Base-by-base conservation (phyloP, 1,140 invertebrate species). In the Drosophila pseudoobscura region DNA sequence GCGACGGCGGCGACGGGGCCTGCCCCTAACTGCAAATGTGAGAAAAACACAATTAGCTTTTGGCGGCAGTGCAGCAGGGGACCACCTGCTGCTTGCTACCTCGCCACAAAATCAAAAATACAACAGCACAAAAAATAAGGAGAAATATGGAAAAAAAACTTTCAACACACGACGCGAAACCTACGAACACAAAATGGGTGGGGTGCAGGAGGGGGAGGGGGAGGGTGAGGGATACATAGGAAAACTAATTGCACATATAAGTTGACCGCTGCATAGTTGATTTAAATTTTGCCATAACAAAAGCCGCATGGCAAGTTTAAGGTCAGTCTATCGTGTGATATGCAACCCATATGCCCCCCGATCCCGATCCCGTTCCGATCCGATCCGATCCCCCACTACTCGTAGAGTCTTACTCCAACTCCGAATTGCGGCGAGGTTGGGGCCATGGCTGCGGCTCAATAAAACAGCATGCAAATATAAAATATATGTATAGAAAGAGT, bases 21-120 rank as follows among this genome's bases (percentile, higher is more conserved):
- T 35, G 31, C 31, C 31, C 35, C 35, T 78, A 88, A 88, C 82
- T 88, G 82, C 78, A 87, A 88, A 87, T 87, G 82, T 87, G 82
- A 87, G 82, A 87, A 87, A 87, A 87, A 87, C 83, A 87, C 82
- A 87, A 87, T 87, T 87, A 87, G 82, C 82, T 88, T 87, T 88
- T 87, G 82, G 82, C 78, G 83, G 82, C 82, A 60, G 59, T 68
- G 74, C 77, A 77, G 45, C 68, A 62, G 73, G 55, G 56, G 82
- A 88, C 82, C 82, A 82, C 82, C 82, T 83, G 82, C 82, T 88
- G 82, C 49, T 84, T 56, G 62, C 61, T 51, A 43, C 60, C 53
- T 75, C 52, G 75, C 79, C 60, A 61, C 58, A 60, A 80, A 75
- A 70, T 75, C 55, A 58, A 75, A 72, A 71, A 62, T 50, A 69